Evolutionary conservation across 2,797 vertebrate genomes (phyloP).

Genomic region (Ceyx erithaca): DNA sequence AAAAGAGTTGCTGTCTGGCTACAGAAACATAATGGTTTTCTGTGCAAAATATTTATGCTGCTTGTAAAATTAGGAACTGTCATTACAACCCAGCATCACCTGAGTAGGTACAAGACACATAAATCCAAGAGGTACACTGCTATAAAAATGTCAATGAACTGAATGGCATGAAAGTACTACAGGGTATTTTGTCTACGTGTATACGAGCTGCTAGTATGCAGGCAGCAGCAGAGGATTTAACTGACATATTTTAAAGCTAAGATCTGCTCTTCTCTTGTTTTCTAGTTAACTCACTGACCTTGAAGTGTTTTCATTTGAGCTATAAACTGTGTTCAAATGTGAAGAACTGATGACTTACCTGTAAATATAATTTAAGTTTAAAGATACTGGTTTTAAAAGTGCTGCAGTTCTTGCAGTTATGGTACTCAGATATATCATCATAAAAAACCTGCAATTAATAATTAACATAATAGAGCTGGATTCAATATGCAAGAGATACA

Average conservation of each 20-base stretch:
- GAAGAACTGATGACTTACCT: slow-evolving; percentile 13
- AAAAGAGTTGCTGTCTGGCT: slow-evolving; percentile 12
- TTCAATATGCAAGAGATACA: slow-evolving; percentile 51
- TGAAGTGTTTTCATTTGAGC: slow-evolving; percentile 26
- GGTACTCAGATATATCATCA: slow-evolving; percentile 5
- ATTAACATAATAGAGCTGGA: slow-evolving; percentile 56
- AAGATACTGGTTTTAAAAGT: slow-evolving; percentile 23
- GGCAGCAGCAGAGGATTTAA: not conserved
- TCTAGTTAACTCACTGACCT: not conserved
- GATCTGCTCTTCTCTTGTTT: not conserved
- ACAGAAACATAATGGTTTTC: slow-evolving; percentile 37
- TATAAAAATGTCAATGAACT: slow-evolving; percentile 57
- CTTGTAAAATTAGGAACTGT: slow-evolving; percentile 72
- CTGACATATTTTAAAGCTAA: slow-evolving; percentile 19
- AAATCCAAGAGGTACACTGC: slow-evolving; percentile 52
- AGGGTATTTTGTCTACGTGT: not conserved
- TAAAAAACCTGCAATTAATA: slow-evolving; percentile 55
- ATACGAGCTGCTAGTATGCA: not conserved
- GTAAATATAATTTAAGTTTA: slow-evolving; percentile 15
- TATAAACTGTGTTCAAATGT: not conserved
- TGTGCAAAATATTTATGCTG: slow-evolving; percentile 64
- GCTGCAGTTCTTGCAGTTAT: slow-evolving; percentile 8
- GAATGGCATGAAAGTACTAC: slow-evolving; percentile 39
- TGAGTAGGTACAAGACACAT: slow-evolving; percentile 53
- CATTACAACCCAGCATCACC: slow-evolving; percentile 59